phyloP scores from a whole-genome alignment of 2,797 vertebrate genomes.

The Oreochromis mossambicus region DNA sequence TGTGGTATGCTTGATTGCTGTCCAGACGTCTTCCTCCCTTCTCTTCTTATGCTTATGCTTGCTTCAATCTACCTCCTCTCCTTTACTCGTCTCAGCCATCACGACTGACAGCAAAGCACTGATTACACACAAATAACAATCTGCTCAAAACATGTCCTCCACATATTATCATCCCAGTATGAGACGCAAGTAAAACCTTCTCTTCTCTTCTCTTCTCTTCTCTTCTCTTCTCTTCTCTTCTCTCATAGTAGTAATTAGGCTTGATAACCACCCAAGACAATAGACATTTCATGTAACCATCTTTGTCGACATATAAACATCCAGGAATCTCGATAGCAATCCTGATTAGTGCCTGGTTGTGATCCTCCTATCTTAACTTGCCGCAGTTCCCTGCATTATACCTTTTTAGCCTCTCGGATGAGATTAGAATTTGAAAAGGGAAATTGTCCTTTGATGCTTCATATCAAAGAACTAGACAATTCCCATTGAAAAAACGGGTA shows the following conservation, averaged over 20 bases:
- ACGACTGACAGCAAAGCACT: slow-evolving; percentile 62
- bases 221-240: neutral
- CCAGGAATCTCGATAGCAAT: slow-evolving; percentile 44
- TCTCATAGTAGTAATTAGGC: slow-evolving; percentile 45
- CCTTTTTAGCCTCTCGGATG: slow-evolving; percentile 35
- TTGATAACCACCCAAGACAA: slow-evolving; percentile 51
- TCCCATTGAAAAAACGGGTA: neutral
- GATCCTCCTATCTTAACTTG: slow-evolving; percentile 46
- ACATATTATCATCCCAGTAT: slow-evolving; percentile 39
- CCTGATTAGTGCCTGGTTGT: slow-evolving; percentile 49
- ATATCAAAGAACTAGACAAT: slow-evolving; percentile 40
- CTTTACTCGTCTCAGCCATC: slow-evolving; percentile 34
- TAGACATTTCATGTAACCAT: slow-evolving; percentile 41
- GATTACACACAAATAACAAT: slow-evolving; percentile 68
- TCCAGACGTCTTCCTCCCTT: slow-evolving; percentile 66
- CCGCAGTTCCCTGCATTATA: slow-evolving; percentile 23
- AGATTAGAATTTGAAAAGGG: slow-evolving; percentile 60
- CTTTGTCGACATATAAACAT: slow-evolving; percentile 62
- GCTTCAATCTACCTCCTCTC: slow-evolving; percentile 19
- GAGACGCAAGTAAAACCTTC: slow-evolving; percentile 25
- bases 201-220: neutral
- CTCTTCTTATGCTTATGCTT: neutral
- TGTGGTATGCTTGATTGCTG: slow-evolving; percentile 63
- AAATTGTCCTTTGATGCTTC: slow-evolving; percentile 49
- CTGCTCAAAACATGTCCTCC: slow-evolving; percentile 49